Base-by-base conservation (phyloP, 2,888 invertebrate species). In the Hypena proboscidalis region DNA sequence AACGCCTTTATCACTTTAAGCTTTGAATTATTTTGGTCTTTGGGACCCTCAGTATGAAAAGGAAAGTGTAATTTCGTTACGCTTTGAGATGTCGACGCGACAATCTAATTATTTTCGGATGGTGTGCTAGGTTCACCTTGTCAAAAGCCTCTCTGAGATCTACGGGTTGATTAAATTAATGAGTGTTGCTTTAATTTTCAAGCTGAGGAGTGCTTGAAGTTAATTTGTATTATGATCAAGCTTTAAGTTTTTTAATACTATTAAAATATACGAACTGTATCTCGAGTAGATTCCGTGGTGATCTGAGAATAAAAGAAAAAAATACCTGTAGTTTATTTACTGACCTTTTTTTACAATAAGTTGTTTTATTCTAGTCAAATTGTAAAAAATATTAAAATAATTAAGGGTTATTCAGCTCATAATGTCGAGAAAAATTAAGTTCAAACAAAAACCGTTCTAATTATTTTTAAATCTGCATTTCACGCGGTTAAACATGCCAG, bases 61-160 rank as follows among this genome's bases (percentile, higher is more conserved):
- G 88, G 85, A 86, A 83, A 83, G 82, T 83, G 85, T 90, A 90
- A 90, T 90, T 90, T 78, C 72, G 86, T 90, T 90, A 88, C 85
- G 84, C 88, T 90, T 90, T 85, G 90, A 90, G 90, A 90, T 85
- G 87, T 83, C 88, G 86, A 77, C 83, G 79, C 80, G 83, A 83
- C 84, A 88, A 89, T 88, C 83, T 86, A 87, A 88, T 90, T 90
- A 90, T 78, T 77, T 78, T 69, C 68, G 82, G 78, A 73, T 77
- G 75, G 75, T 74, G 70, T 70, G 67, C 69, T 73, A 70, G 80
- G 75, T 79, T 83, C 79, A 85, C 83, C 77, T 89, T 82, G 82
- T 89, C 88, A 88, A 87, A 88, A 79, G 84, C 85, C 86, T 81
- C 71, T 70, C 71, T 61, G 69, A 74, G 70, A 75, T 74, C 72